Conservation (phyloP, 2,888 invertebrate genomes). For the Sepioteuthis lessoniana region DNA sequence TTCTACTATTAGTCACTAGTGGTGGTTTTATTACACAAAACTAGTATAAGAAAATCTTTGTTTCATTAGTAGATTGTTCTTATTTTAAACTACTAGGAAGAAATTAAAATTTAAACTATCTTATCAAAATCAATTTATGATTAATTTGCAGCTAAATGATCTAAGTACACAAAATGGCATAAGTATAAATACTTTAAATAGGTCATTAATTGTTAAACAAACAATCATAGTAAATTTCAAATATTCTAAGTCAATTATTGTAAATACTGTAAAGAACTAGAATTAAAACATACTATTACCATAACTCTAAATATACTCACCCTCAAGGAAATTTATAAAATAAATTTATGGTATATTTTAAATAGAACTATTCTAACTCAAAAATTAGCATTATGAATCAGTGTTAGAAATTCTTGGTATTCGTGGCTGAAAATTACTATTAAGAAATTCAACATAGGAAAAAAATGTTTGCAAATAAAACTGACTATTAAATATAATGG, state of each 20-base stretch:
- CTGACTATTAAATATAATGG: background rate
- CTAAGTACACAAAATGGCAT: no score
- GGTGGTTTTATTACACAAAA: no score
- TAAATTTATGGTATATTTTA: background rate
- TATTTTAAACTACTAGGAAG: no score
- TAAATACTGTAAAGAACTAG: background rate
- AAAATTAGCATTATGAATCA: background rate
- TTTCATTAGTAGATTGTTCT: no score
- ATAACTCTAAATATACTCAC: background rate
- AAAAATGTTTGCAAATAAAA: background rate
- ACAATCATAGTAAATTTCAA: background rate
- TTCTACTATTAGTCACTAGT: no score
- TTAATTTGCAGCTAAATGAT: no score
- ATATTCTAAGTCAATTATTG: slow-evolving; percentile 16
- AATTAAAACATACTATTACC: background rate
- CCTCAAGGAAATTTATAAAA: background rate
- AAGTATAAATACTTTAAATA: no score
- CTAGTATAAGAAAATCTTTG: no score
- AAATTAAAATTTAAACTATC: background rate
- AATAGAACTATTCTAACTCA: background rate
- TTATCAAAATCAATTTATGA: background rate
- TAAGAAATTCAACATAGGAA: background rate
- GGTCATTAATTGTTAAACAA: background rate
- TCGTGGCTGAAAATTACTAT: background rate
- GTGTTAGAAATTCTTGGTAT: background rate